Percentiles rank a stretch among this genome's conserved stretches.
These are phyloP conservation scores for Paracentrotus lividus DNA, from an alignment of 53 echinoderm and acorn worm genomes.

Conservation along the genomic window DNA sequence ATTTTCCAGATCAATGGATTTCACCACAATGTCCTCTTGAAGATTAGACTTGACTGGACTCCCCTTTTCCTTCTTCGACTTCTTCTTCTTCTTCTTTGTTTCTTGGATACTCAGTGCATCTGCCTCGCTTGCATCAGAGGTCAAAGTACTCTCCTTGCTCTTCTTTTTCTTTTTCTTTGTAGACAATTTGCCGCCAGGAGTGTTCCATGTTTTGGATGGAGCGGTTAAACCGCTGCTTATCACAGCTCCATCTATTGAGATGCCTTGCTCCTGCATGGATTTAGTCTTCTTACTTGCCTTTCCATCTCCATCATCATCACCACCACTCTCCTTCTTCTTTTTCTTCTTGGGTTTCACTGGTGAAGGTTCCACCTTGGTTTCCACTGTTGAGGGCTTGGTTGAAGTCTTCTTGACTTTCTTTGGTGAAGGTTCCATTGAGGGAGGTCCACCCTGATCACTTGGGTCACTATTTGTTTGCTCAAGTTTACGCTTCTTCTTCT, in stretches of 20 bases:
- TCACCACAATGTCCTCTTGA: not conserved
- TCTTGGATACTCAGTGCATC: not conserved
- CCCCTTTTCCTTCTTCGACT: constrained; percentile 13
- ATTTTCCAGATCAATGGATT: not conserved
- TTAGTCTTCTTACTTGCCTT: not conserved
- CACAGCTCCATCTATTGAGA: not conserved
- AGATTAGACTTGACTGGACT: not conserved
- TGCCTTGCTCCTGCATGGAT: not conserved
- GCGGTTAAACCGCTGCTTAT: not conserved
- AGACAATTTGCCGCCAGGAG: not conserved
- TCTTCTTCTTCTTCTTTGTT: constrained; percentile 14
- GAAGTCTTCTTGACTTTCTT: not conserved
- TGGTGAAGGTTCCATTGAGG: not conserved
- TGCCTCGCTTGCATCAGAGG: not conserved
- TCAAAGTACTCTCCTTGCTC: not conserved
- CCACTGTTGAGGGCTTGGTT: not conserved
- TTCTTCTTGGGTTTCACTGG: constrained; percentile 45
- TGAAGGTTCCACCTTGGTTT: constrained; percentile 26
- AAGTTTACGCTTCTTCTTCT: constrained; percentile 27
- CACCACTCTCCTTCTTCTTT: not conserved
- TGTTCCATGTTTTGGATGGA: not conserved
- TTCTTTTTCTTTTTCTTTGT: constrained; percentile 63
- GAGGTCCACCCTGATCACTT: not conserved
- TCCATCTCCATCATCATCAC: not conserved
- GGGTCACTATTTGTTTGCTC: not conserved